A percentile compares a stretch with the other conserved stretches of the same genome.
Conservation (phyloP, 2,888 invertebrate species). For the Polydrusus tereticollis region DNA sequence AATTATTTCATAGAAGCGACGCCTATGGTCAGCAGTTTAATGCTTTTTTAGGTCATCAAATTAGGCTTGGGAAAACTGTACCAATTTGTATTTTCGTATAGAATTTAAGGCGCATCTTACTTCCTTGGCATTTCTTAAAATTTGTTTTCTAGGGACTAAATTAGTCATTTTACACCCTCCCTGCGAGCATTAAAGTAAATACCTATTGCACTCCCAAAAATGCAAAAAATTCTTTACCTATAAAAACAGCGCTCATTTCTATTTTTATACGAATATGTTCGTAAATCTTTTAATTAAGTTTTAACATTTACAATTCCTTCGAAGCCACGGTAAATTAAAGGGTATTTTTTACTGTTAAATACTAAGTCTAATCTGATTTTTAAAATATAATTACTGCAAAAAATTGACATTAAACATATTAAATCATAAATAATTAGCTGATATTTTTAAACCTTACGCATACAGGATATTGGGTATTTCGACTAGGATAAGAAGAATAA, state of each 20-base stretch:
- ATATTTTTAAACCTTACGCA: slow-evolving; percentile 25
- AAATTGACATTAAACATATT: slow-evolving; percentile 22
- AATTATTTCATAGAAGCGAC: too few species aligned
- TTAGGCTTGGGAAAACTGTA: too few species aligned
- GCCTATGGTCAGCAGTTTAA: too few species aligned
- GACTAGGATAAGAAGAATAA: background rate
- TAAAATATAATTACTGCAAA: slow-evolving; percentile 5
- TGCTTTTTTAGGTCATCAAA: too few species aligned
- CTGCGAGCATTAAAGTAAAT: too few species aligned
- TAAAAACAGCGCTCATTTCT: background rate
- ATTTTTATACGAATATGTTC: slow-evolving; percentile 3
- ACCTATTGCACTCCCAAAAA: too few species aligned
- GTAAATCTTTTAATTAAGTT: slow-evolving; percentile 3
- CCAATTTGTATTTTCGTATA: too few species aligned
- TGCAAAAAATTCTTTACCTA: background rate
- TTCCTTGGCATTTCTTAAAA: too few species aligned
- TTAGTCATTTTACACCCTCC: too few species aligned
- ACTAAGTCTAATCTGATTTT: slow-evolving; percentile 1
- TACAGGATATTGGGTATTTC: slow-evolving; percentile 9
- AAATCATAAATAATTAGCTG: slow-evolving; percentile 14
- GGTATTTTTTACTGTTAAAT: background rate
- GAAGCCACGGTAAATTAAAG: slow-evolving; percentile 8
- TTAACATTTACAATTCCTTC: slow-evolving; percentile 6
- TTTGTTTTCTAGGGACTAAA: too few species aligned
- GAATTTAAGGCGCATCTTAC: too few species aligned